Percentiles rank a stretch among this genome's conserved stretches.
phyloP scores from a whole-genome alignment of 2,797 vertebrate species.

The Enteromius paludinosus region DNA sequence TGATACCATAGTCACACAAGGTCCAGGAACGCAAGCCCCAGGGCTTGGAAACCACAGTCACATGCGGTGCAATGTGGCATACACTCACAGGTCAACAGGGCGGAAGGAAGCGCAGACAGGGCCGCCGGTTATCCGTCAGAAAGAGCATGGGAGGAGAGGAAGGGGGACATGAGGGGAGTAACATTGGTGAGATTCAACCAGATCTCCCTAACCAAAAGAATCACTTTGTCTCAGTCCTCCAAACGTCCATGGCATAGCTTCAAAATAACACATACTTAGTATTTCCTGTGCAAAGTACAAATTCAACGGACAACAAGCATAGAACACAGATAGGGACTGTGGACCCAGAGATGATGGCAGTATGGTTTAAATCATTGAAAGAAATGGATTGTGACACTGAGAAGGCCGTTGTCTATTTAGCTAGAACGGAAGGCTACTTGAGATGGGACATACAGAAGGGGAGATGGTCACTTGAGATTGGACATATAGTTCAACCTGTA shows the following conservation, averaged over 20 bases:
- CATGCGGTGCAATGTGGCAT: conserved; percentile 41
- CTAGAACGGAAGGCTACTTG: conserved; percentile 13
- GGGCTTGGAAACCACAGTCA: conserved; percentile 30
- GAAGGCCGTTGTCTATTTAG: background rate
- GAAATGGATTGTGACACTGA: conserved; percentile 22
- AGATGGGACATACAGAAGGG: background rate
- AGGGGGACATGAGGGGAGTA: conserved; percentile 43
- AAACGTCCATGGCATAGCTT: conserved; percentile 3
- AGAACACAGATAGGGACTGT: conserved; percentile 45
- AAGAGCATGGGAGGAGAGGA: conserved; percentile 58
- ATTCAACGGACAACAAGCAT: conserved; percentile 40
- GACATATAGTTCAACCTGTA: background rate
- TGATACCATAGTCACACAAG: conserved; percentile 54
- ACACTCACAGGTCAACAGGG: conserved; percentile 71
- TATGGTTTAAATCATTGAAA: conserved; percentile 17
- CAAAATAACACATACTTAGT: conserved; percentile 24
- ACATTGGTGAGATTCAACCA: conserved; percentile 48
- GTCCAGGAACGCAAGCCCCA: conserved; percentile 37
- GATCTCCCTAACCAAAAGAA: conserved; percentile 26
- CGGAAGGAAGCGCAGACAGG: conserved; percentile 53
- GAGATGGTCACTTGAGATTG: background rate
- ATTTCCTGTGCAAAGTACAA: conserved; percentile 35
- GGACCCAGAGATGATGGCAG: conserved; percentile 31
- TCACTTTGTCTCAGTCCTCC: conserved; percentile 17
- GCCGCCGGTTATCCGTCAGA: conserved; percentile 62